phyloP scores from a whole-genome alignment of 2,797 vertebrate species.

The Thaleichthys pacificus region DNA sequence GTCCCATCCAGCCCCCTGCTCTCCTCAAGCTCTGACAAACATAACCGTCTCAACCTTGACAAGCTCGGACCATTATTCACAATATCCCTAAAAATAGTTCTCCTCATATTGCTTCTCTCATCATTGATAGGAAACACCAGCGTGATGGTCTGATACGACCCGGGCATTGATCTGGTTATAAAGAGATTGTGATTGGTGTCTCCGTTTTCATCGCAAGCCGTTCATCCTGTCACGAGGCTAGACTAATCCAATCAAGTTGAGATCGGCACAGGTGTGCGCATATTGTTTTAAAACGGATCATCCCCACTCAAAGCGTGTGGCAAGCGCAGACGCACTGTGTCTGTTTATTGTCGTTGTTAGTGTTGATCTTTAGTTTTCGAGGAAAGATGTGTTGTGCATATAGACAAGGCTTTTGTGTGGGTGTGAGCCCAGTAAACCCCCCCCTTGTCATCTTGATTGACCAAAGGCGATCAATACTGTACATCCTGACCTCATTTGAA shows the following conservation, averaged over 20 bases:
- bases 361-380: too few species aligned
- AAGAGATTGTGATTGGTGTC: slow-evolving; percentile 43
- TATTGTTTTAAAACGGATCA: not conserved
- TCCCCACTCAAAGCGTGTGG: not conserved
- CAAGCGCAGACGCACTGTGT: not conserved
- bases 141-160: slow-evolving; percentile 23
- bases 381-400: not conserved
- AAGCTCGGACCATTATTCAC: not conserved
- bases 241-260: slow-evolving; percentile 63
- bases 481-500: slow-evolving; percentile 68
- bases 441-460: not conserved
- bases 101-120: not conserved
- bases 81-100: not conserved
- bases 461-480: slow-evolving; percentile 35
- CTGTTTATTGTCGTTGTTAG: too few species aligned
- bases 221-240: slow-evolving; percentile 53
- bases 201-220: slow-evolving; percentile 33
- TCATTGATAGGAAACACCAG: not conserved
- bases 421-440: not conserved
- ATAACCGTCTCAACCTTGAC: too few species aligned
- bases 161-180: slow-evolving; percentile 50
- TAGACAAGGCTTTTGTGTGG: not conserved
- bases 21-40: too few species aligned
- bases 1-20: too few species aligned
- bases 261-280: slow-evolving; percentile 26